Conservation (phyloP, 2,113 vertebrate species). For the Pelecanoides urinatrix region DNA sequence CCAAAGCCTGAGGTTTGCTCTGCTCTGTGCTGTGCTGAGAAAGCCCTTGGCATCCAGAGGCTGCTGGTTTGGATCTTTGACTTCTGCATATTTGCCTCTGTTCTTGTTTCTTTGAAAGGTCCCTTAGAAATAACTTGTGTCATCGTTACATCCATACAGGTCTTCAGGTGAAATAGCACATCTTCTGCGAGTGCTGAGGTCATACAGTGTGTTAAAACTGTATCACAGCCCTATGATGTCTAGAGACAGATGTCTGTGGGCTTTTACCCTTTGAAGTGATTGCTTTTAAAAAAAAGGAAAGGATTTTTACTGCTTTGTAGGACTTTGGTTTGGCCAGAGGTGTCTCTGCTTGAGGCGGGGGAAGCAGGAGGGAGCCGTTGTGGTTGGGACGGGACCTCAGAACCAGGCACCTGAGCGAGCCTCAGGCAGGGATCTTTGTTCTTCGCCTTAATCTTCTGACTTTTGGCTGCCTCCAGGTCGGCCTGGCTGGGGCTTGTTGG, state of each 20-base stretch:
- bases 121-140: neutral
- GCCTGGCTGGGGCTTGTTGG: neutral
- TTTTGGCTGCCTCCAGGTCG: neutral
- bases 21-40: neutral
- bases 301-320: neutral
- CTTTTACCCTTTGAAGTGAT: neutral
- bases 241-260: neutral
- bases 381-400: neutral
- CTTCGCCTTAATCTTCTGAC: neutral
- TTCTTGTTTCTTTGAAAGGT: neutral
- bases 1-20: neutral
- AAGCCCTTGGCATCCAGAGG: neutral
- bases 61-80: neutral
- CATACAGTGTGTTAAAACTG: neutral
- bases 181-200: neutral
- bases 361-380: neutral
- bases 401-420: neutral
- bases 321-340: neutral
- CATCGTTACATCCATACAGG: accelerated
- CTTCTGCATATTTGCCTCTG: neutral
- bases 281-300: neutral
- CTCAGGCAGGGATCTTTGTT: neutral
- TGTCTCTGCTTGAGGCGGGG: neutral
- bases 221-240: neutral
- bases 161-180: neutral